Evolutionary conservation across 1,140 invertebrate species (phyloP), one percentile per base, ranked within the genome.

Genomic region (Drosophila kepulauana): DNA sequence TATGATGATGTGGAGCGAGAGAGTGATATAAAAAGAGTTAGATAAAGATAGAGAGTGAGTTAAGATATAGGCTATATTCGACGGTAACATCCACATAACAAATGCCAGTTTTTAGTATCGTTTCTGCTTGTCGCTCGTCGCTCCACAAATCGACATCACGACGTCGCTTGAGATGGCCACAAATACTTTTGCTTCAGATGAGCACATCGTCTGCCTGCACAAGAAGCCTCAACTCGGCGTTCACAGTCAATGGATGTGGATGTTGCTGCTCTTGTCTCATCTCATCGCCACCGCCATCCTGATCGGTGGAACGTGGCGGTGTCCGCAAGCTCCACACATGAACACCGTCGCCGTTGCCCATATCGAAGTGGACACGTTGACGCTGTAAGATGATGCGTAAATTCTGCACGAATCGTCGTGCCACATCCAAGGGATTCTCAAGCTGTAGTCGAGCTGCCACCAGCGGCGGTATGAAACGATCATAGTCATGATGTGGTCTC

Each of bases 261-360:
- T 41, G 16, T 1, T 62, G 33, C 33, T 33, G 33, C 33, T 33
- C 5, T 8, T 33, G 33, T 33, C 46, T 35, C 25, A 30, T 35
- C 5, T 54, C 41, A 25, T 86, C 82, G 13, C 82, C 82, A 5
- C 73, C 64, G 11, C 82, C 82, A 48, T 64, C 48, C 28, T 63
- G 70, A 0, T 71, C 75, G 16, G 38, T 56, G 46, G 59, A 6
- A 1, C 33, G 45, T 10, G 57, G 25, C 0, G 65, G 64, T 5
- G 56, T n/a, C 3, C 49, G 67, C 52, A 64, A 63, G 20, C 52
- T 86, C 72, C 79, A 81, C 5, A 86, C 75, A 7, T 69, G 64
- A 4, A 70, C 5, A 5, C 76, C 72, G 43, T 86, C 82, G 8
- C 82, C 82, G 28, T 67, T 75, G 11, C 82, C 82, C 61, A 64